Base-by-base conservation (phyloP, 2,113 vertebrate genomes). In the Piprites chloris region DNA sequence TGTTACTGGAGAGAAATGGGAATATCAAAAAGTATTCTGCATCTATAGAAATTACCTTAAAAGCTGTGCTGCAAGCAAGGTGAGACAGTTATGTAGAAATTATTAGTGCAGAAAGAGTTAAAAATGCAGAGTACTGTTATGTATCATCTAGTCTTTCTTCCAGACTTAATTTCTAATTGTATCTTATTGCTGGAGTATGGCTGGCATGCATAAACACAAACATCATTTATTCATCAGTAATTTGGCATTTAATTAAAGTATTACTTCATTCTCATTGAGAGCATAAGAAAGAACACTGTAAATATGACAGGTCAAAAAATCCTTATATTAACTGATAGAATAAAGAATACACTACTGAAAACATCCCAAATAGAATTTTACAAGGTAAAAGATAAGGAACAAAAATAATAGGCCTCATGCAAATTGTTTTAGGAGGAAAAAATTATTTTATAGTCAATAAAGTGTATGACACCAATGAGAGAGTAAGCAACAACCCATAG, bases 171-270 rank as follows among this genome's bases (percentile, higher is more conserved):
- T 95, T 96, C 58, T 91, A 96, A 94, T 94, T 97, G 91, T 89
- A 72, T 93, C 73, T 93, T 74, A 91, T 96, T 95, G 58, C 47
- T 93, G 87, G 6, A 90, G 95, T 95, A 59, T 77, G 55, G 44
- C 14, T 94, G 91, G 69, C 41, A 80, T 55, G 53, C 61, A 91
- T 75, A 88, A 79, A 91, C 56, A 94, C 42, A 94, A 97, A 89
- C 74, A 96, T 53, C 53, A 92, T 93, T 94, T 94, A 96, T 95
- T 97, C 53, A 87, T 93, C 85, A 93, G 87, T 92, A 87, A 95
- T 81, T 62, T 71, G 37, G 27, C 52, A 33, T 96, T 97, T 95
- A 94, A 97, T 97, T 96, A 90, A 96, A 94, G 94, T 74, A 91
- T 59, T 49, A 84, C 37, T 91, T 33, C 62, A 32, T 89, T 93